phyloP scores from a whole-genome alignment of 64 coral and sea anemone genomes.

The Anthopleura sola region DNA sequence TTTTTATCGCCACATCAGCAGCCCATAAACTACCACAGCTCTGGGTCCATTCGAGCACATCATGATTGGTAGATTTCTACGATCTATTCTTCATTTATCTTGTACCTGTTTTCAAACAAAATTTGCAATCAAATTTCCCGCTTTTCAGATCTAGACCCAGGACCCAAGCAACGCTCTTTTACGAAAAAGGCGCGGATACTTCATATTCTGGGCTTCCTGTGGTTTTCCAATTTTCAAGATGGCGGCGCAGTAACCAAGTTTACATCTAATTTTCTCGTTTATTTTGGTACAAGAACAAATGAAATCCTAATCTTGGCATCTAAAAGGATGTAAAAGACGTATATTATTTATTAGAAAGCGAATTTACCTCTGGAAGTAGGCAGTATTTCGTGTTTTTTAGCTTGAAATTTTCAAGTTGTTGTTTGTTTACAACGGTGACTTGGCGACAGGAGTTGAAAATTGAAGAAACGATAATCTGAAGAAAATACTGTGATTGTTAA shows the following conservation, averaged over 20 bases:
- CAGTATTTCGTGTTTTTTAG: neutral
- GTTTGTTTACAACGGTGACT: constrained; percentile 35
- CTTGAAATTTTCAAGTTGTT: neutral
- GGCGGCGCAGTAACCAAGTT: neutral
- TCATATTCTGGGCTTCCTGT: neutral
- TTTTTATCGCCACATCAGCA: no score
- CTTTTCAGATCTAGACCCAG: no score
- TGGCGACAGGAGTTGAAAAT: neutral
- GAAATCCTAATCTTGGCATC: neutral
- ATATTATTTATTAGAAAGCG: neutral
- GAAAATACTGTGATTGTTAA: neutral
- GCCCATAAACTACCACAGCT: no score
- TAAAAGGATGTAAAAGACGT: neutral
- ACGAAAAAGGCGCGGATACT: neutral
- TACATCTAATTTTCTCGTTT: neutral
- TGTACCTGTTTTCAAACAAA: no score
- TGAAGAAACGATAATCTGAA: neutral
- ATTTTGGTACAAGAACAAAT: neutral
- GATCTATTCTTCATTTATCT: no score
- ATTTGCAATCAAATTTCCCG: no score
- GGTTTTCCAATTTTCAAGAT: neutral
- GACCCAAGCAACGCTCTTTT: no score
- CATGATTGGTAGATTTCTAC: no score
- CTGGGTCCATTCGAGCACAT: no score
- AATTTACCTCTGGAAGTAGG: neutral